Conservation (phyloP, 2,113 vertebrate genomes). For the Pollimyrus isidori region DNA sequence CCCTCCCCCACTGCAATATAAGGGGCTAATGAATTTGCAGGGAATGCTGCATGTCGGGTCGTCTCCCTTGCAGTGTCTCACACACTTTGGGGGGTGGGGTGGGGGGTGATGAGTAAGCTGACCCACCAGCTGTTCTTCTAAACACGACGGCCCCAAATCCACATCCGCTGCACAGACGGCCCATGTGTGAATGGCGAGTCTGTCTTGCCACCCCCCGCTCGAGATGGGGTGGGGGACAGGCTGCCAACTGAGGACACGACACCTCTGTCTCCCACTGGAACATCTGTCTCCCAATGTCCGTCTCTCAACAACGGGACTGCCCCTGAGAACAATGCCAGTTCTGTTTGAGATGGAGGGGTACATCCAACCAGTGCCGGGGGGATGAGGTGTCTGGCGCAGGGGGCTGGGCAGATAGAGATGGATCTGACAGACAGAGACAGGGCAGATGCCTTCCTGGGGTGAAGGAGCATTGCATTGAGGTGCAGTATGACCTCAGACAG, state of each 20-base stretch:
- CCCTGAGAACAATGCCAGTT: neutral
- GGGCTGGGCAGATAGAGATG: neutral
- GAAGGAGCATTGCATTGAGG: neutral
- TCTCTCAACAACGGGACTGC: slow-evolving; percentile 5
- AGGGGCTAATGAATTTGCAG: neutral
- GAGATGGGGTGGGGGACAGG: neutral
- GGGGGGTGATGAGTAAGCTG: neutral
- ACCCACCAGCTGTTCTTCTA: neutral
- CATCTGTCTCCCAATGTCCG: neutral
- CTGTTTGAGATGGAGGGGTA: neutral
- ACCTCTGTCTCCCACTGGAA: neutral
- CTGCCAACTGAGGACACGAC: neutral
- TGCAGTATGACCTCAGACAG: neutral
- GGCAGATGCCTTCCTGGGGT: neutral
- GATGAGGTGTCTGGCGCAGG: neutral
- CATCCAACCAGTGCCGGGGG: neutral
- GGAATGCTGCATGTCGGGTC: neutral
- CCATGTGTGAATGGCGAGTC: neutral
- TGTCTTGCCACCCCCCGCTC: neutral
- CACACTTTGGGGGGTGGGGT: neutral
- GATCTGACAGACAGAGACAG: neutral
- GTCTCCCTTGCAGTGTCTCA: neutral
- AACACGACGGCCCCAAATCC: neutral
- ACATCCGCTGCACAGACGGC: neutral
- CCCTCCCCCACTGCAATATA: neutral